Percentiles rank a stretch among this genome's conserved stretches.
These are phyloP conservation scores for Saccopteryx bilineata DNA, from an alignment of 2,113 vertebrate genomes.

Conservation along the genomic window DNA sequence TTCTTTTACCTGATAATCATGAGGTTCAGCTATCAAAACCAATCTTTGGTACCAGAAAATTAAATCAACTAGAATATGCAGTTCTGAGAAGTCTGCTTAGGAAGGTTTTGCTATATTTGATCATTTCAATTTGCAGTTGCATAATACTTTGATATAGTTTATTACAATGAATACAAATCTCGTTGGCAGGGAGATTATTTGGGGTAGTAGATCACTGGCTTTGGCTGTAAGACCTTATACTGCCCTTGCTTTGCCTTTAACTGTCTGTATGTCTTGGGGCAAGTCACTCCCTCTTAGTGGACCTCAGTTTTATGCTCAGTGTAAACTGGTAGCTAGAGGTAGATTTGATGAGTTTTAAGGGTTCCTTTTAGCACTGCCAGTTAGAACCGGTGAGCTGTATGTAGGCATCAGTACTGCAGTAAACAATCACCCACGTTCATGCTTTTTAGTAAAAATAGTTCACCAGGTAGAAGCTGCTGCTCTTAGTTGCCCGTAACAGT, in stretches of 20 bases:
- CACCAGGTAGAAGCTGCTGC: neutral
- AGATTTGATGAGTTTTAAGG: constrained; percentile 6
- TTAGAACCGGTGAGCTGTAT: neutral
- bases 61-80: neutral
- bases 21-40: constrained; percentile 15
- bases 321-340: neutral
- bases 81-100: neutral
- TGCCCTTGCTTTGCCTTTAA: neutral
- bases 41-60: neutral
- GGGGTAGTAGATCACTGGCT: neutral
- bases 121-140: neutral
- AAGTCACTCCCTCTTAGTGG: neutral
- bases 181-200: neutral
- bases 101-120: constrained; percentile 51
- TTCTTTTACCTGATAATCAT: constrained; percentile 35
- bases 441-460: constrained; percentile 15
- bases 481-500: neutral
- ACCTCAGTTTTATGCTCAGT: neutral
- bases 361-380: neutral
- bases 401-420: neutral
- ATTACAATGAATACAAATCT: constrained; percentile 5
- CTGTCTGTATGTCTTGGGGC: neutral
- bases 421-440: neutral
- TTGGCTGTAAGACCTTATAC: neutral
- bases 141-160: neutral